A percentile compares a stretch with the other conserved stretches of the same genome.
Evolutionary conservation across 2,113 vertebrate genomes (phyloP).

Genomic region (Bucco capensis): DNA sequence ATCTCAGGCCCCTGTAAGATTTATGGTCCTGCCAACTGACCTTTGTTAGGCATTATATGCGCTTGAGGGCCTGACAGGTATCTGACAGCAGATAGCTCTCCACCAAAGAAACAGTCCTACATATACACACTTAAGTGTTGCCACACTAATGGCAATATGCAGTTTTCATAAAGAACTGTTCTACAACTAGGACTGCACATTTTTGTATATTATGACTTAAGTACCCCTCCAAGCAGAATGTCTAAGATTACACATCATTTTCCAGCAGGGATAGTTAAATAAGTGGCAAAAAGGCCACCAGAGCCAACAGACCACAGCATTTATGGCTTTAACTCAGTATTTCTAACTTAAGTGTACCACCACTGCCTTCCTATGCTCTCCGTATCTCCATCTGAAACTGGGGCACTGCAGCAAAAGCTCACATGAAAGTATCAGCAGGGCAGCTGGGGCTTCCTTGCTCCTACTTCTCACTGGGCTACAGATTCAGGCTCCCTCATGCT

Average conservation of each 20-base stretch:
- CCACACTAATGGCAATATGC: rapidly evolving
- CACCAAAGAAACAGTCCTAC: neutral
- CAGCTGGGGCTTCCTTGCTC: neutral
- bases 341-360: neutral
- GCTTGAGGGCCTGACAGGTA: neutral
- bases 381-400: neutral
- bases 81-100: neutral
- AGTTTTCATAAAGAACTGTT: neutral
- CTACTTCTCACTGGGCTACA: neutral
- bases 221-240: neutral
- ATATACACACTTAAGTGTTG: neutral
- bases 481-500: neutral
- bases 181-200: neutral
- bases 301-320: neutral
- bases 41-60: neutral
- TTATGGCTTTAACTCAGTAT: neutral
- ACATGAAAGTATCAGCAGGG: neutral
- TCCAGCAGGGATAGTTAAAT: neutral
- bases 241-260: neutral
- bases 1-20: neutral
- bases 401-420: neutral
- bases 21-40: neutral
- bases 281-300: neutral
- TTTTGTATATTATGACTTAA: neutral
- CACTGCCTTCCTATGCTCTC: neutral